These are phyloP conservation scores for Margarornis squamiger DNA, from an alignment of 2,797 vertebrate species.

Conservation along the genomic window DNA sequence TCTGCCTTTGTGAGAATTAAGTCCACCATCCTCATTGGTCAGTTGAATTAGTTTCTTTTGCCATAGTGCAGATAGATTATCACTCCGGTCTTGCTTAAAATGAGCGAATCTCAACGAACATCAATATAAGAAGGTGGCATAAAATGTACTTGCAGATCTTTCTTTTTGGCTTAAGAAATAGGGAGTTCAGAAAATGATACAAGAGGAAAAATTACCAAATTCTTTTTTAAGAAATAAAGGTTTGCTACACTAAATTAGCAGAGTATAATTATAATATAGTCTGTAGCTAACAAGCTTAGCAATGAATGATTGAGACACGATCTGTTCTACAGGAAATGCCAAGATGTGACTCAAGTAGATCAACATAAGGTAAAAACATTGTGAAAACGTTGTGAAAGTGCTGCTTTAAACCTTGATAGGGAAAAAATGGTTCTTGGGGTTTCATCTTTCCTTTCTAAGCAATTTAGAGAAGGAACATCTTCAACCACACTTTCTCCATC, in stretches of 20 bases:
- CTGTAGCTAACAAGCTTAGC: background rate
- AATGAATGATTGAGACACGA: background rate
- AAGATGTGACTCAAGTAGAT: background rate
- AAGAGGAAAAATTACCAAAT: background rate
- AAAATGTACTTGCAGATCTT: background rate
- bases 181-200: background rate
- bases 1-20: slow-evolving; percentile 17
- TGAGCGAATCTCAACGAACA: background rate
- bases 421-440: background rate
- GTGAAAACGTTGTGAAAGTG: background rate
- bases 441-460: background rate
- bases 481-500: background rate
- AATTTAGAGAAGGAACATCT: background rate
- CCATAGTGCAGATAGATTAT: background rate
- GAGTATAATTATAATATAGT: background rate
- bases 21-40: background rate
- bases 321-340: background rate
- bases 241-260: background rate
- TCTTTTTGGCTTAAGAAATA: background rate
- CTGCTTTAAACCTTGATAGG: background rate
- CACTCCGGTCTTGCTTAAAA: background rate
- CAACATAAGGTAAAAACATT: background rate
- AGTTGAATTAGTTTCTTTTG: background rate
- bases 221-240: background rate
- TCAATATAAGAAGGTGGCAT: fast-evolving